Conservation (phyloP, 2,888 invertebrate species). For the Ametastegia equiseti region DNA sequence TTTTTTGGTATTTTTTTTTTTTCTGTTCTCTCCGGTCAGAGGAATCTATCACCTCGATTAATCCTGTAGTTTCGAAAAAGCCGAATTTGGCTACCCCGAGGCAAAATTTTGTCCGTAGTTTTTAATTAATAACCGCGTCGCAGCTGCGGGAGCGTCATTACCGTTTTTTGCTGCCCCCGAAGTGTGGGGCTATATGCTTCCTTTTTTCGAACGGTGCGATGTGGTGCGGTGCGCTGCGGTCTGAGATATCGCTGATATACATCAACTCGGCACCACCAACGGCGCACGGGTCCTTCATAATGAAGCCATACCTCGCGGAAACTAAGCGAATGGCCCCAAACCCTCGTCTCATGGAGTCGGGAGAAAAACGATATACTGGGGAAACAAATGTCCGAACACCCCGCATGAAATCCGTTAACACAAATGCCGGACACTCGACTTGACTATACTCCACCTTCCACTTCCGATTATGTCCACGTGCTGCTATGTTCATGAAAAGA, state of each 20-base stretch:
- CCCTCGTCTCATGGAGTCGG: neutral
- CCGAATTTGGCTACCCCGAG: constrained; percentile 60
- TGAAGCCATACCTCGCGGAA: constrained; percentile 62
- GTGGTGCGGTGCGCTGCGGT: constrained; percentile 42
- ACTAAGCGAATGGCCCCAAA: neutral
- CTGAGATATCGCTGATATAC: constrained; percentile 70
- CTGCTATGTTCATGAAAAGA: too few species aligned
- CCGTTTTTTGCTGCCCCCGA: constrained; percentile 62
- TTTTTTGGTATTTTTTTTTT: neutral
- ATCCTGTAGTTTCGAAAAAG: constrained; percentile 56
- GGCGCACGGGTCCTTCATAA: constrained; percentile 62
- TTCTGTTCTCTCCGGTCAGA: neutral
- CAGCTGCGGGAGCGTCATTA: constrained; percentile 72
- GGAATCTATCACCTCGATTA: constrained; percentile 69
- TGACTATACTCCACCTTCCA: neutral
- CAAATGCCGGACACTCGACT: constrained; percentile 56
- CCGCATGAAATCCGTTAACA: constrained; percentile 62
- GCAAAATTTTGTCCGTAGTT: constrained; percentile 64
- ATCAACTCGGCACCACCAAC: constrained; percentile 71
- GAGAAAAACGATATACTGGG: too few species aligned
- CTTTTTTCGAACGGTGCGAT: constrained; percentile 47
- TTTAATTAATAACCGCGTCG: constrained; percentile 73
- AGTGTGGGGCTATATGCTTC: neutral
- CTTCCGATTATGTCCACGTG: neutral
- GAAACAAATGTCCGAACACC: constrained; percentile 12